Base-by-base conservation (phyloP, 2,797 vertebrate genomes). In the Phataginus tetradactyla region DNA sequence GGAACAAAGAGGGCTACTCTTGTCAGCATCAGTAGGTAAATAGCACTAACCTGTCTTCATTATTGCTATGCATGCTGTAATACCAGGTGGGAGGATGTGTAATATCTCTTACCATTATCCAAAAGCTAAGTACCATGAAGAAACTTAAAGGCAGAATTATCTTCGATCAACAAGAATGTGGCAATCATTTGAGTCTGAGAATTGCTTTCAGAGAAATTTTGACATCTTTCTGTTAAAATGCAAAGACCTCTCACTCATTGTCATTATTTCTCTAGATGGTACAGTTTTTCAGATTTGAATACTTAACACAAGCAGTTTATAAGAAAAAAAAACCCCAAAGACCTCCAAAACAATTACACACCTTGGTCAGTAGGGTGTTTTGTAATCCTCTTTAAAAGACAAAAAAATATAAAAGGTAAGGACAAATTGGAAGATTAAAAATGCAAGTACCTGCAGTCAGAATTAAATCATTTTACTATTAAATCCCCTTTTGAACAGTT, bases 11-110 rank as follows among this genome's bases (percentile, higher is more conserved):
- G 97, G 96, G 93, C 75, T 97, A 87, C 90, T 98, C 94, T 98
- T 98, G 97, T 98, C 98, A 97, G 79, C 98, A 98, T 99, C 98
- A 98, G 98, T 97, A 98, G 98, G 98, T 98, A 99, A 99, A 99
- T 98, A 99, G 96, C 97, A 90, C 97, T 98, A 98, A 99, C 99
- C 98, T 98, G 97, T 99, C 99, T 99, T 99, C 98, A 99, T 99
- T 99, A 99, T 96, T 97, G 95, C 95, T 89, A 7, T 91, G 94
- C 83, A 93, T 95, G 49, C 93, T 97, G 96, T 98, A 98, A 96
- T 97, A 95, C 97, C 97, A 98, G 97, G 97, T 98, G 94, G 97
- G 97, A 98, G 93, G 84, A 92, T 75, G 69, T 92, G 86, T 90
- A 94, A 97, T 91, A 85, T 92, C 42, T 97, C 96, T 97, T 96